These are phyloP conservation scores for Tipula confusa DNA, from an alignment of 2,888 invertebrate genomes.

Conservation along the genomic window DNA sequence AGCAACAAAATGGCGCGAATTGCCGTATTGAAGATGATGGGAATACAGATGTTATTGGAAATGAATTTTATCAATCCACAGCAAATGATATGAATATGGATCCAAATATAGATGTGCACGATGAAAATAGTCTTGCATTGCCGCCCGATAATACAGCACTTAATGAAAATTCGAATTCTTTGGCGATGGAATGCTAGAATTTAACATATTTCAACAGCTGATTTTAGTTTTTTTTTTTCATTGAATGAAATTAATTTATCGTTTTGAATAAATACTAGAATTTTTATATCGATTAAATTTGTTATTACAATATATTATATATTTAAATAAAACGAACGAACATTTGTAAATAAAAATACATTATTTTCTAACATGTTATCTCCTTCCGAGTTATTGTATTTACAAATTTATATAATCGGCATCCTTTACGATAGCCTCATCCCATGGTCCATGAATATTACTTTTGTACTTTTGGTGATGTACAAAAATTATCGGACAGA, in stretches of 20 bases:
- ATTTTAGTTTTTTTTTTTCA: neutral
- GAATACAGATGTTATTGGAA: slow-evolving; percentile 26
- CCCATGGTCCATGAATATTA: slow-evolving; percentile 97
- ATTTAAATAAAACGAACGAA: neutral
- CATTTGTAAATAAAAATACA: neutral
- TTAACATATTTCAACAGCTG: neutral
- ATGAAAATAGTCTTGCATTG: slow-evolving; percentile 47
- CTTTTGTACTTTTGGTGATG: slow-evolving; percentile 74
- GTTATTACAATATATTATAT: neutral
- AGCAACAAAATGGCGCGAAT: slow-evolving; percentile 46
- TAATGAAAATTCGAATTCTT: slow-evolving; percentile 50
- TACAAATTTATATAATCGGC: neutral
- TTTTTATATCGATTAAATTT: neutral
- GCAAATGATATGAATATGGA: neutral
- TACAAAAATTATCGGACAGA: slow-evolving; percentile 73
- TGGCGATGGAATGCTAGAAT: slow-evolving; percentile 49
- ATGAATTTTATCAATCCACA: slow-evolving; percentile 14
- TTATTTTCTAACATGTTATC: neutral
- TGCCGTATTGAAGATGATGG: slow-evolving; percentile 35
- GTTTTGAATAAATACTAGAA: neutral
- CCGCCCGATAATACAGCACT: slow-evolving; percentile 44
- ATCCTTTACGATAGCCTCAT: slow-evolving; percentile 80
- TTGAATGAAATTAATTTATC: neutral
- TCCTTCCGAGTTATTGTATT: neutral
- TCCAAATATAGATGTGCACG: slow-evolving; percentile 37